Evolutionary conservation across 1,140 invertebrate genomes (phyloP).

Genomic region (Zelostemma sp.): DNA sequence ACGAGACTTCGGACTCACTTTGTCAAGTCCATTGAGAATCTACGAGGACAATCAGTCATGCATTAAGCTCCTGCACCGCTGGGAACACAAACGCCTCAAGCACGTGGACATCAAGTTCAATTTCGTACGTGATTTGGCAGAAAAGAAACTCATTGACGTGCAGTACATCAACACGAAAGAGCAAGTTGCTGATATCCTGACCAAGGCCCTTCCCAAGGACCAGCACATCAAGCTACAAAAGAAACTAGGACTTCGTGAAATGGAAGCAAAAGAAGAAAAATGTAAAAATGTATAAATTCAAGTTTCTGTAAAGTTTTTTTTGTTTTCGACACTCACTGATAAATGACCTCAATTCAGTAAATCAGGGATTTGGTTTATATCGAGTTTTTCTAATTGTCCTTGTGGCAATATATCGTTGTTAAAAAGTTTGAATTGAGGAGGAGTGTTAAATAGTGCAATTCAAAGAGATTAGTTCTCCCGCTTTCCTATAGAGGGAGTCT

Average conservation of each 20-base stretch:
- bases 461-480: no score
- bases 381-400: no score
- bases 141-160: slow-evolving; percentile 3
- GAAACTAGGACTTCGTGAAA: background rate
- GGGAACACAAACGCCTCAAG: no score
- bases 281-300: no score
- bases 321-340: no score
- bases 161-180: background rate
- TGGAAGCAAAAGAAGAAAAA: background rate
- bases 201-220: slow-evolving; percentile 1
- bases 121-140: slow-evolving; percentile 13
- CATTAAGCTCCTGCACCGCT: slow-evolving; percentile 14
- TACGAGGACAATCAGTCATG: slow-evolving; percentile 11
- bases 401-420: background rate
- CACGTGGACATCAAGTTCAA: slow-evolving; percentile 34
- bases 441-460: no score
- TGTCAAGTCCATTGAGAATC: background rate
- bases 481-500: no score
- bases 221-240: slow-evolving; percentile 28
- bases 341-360: no score
- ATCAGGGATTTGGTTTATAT: no score
- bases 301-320: no score
- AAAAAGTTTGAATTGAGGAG: background rate
- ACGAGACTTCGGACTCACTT: background rate
- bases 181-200: slow-evolving; percentile 10